phyloP scores from a whole-genome alignment of 1,140 invertebrate species.

The Reticulitermes speratus region DNA sequence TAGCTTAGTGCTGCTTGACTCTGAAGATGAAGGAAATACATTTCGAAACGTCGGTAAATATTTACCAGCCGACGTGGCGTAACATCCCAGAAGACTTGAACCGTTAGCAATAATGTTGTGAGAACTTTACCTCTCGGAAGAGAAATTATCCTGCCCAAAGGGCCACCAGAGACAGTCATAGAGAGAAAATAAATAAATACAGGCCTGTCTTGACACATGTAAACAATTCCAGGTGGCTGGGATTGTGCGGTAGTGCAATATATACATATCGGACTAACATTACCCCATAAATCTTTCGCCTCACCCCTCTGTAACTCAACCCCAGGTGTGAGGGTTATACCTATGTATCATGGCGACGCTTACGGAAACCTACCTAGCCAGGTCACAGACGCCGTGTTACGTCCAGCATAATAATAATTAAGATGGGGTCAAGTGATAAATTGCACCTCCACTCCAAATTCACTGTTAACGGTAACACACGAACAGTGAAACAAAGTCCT shows the following conservation, averaged over 20 bases:
- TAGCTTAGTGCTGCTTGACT: no score
- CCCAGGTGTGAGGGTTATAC: background rate
- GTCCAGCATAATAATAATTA: constrained; percentile 6
- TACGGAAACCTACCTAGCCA: background rate
- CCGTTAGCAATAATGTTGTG: no score
- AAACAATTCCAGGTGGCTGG: background rate
- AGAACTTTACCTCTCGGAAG: no score
- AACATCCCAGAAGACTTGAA: no score
- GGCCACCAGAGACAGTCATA: no score
- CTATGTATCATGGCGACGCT: background rate
- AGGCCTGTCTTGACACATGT: background rate
- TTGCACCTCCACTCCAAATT: background rate
- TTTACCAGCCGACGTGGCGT: no score
- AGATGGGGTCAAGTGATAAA: background rate
- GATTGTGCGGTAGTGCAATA: background rate
- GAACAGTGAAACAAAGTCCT: background rate
- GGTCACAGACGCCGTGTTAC: background rate
- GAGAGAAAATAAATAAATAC: no score
- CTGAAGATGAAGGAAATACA: no score
- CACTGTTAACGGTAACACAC: background rate
- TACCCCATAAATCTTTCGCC: background rate
- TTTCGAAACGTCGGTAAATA: no score
- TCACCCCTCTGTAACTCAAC: background rate
- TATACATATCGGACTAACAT: background rate
- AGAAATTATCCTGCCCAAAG: no score